Evolutionary conservation across 2,888 invertebrate genomes (phyloP), one percentile per base, ranked within the genome.

Genomic region (Argynnis bischoffii): DNA sequence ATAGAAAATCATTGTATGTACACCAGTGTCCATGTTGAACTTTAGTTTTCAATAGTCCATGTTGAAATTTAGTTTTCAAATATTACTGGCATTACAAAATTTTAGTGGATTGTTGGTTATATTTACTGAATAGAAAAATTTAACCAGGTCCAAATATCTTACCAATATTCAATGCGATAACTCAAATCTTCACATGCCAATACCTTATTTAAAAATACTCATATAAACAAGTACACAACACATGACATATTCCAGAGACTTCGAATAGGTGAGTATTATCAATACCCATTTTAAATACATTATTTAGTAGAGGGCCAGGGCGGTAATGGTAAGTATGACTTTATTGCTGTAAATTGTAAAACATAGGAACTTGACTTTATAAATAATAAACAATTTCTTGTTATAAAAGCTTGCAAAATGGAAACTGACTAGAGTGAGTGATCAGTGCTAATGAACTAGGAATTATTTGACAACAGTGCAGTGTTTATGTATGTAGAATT

Each of bases 401-500:
- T 87, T 84, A 85, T 82, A 86, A 88, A 89, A 91, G 90, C 90
- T 89, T 89, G 88, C 90, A 88, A 90, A 90, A 89, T 77, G 89
- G 89, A 79, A 88, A 85, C 86, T 82, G 82, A 85, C 79, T 81
- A 73, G 81, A 83, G 87, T 84, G 88, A 84, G 87, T 87, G 87
- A 83, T 79, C 79, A 82, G 84, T 86, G 86, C 77, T 78, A 78
- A 81, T 70, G 76, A 81, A 83, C 81, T 80, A 76, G 74, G 74
- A 75, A 77, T 80, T 79, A 80, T 79, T 77, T 73, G 77, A 76
- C 76, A 71, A 64, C 65, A 82, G 85, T 86, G 87, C 82, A 87
- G 87, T 88, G 87, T 77, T n/a, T 78, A 77, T 82, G 78, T 81
- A 80, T 71, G 35, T 71, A 67, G 75, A 50, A 77, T 78, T 81